Evolutionary conservation across 2,113 vertebrate species (phyloP).

Genomic region (Paedocypris sp.): DNA sequence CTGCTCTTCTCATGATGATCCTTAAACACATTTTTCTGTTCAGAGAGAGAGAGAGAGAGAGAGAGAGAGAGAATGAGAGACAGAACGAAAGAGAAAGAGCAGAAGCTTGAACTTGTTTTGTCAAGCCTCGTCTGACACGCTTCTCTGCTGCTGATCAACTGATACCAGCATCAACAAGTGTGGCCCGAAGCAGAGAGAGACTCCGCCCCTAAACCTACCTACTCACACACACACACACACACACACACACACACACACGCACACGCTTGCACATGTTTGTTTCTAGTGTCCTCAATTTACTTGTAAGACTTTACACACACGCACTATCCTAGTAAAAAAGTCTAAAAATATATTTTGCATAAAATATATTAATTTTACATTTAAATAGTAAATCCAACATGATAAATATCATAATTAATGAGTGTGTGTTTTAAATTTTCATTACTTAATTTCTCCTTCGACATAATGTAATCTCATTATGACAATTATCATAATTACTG

Average conservation of each 20-base stretch:
- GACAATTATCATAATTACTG: too few relatives aligned
- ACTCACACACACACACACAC: neutral
- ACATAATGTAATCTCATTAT: too few relatives aligned
- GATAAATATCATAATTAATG: too few relatives aligned
- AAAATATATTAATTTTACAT: too few relatives aligned
- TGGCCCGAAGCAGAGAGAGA: neutral
- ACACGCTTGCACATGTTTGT: neutral
- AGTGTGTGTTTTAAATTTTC: too few relatives aligned
- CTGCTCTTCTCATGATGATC: constrained; percentile 75
- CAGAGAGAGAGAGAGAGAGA: constrained; percentile 40
- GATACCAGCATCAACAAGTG: constrained; percentile 19
- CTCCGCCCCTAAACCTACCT: constrained; percentile 21
- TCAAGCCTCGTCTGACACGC: neutral
- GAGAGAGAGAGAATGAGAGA: constrained; percentile 14
- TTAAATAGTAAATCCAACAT: too few relatives aligned
- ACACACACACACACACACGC: neutral
- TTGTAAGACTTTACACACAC: too few relatives aligned
- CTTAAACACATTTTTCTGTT: constrained; percentile 88
- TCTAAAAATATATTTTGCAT: too few relatives aligned
- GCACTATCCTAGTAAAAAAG: too few relatives aligned
- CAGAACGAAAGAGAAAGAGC: constrained; percentile 34
- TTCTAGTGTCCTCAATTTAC: neutral
- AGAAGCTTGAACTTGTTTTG: too few relatives aligned
- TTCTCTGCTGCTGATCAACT: constrained; percentile 7
- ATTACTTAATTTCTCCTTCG: too few relatives aligned